These are phyloP conservation scores for Eulemur rubriventer DNA, from an alignment of 2,797 vertebrate genomes.

Conservation along the genomic window DNA sequence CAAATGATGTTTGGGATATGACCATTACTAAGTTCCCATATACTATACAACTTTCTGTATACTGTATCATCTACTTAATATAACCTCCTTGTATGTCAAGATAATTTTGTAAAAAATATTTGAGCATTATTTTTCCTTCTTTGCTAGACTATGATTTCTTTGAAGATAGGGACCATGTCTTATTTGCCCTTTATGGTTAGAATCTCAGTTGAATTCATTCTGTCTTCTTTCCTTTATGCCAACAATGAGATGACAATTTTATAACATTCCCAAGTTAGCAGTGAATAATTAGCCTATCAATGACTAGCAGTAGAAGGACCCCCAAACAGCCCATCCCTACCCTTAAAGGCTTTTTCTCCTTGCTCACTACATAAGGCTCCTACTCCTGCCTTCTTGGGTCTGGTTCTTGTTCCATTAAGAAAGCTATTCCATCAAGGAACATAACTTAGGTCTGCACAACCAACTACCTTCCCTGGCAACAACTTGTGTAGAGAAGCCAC, in stretches of 20 bases:
- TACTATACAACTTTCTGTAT: neutral
- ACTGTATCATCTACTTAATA: neutral
- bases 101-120: neutral
- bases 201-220: neutral
- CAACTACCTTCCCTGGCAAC: constrained; percentile 5
- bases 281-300: constrained; percentile 12
- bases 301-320: neutral
- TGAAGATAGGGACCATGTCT: neutral
- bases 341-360: neutral
- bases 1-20: neutral
- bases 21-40: neutral
- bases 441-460: constrained; percentile 6
- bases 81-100: neutral
- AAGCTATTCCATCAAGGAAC: neutral
- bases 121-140: constrained; percentile 7
- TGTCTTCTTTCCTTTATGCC: constrained; percentile 7
- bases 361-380: neutral
- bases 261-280: constrained; percentile 20
- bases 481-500: neutral
- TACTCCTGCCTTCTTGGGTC: neutral
- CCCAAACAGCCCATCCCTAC: neutral
- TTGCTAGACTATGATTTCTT: constrained; percentile 13
- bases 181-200: neutral
- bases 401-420: neutral
- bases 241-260: constrained; percentile 22